These are phyloP conservation scores for Astreopora myriophthalma DNA, from an alignment of 64 coral and sea anemone species.

Conservation along the genomic window DNA sequence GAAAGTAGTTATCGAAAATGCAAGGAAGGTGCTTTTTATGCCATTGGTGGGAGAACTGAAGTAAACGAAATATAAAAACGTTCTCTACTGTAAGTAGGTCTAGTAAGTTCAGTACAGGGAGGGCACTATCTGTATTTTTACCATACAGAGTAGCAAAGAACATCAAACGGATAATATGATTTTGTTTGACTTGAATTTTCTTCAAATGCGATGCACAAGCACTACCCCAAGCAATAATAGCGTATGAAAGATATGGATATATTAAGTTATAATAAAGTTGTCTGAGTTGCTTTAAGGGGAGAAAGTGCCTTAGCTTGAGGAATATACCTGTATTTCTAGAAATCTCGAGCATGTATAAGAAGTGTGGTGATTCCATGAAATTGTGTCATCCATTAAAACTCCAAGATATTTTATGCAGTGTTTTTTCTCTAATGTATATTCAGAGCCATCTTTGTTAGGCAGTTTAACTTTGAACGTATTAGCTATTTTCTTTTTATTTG, in stretches of 20 bases:
- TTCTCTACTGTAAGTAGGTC: slow-evolving; percentile 2
- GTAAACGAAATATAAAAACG: background rate
- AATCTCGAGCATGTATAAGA: slow-evolving; percentile 24
- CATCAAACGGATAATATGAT: background rate
- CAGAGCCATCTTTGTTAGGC: too few species aligned
- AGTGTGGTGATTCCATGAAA: slow-evolving; percentile 32
- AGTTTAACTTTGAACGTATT: too few species aligned
- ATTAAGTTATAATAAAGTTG: slow-evolving; percentile 24
- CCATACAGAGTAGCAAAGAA: background rate
- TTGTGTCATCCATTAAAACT: slow-evolving; percentile 19
- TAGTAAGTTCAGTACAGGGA: background rate
- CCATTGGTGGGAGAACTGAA: background rate
- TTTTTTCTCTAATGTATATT: background rate
- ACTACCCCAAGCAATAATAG: slow-evolving; percentile 26
- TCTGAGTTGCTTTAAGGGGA: slow-evolving; percentile 32
- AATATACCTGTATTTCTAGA: slow-evolving; percentile 64
- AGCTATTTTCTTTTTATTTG: background rate
- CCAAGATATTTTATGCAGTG: slow-evolving; percentile 17
- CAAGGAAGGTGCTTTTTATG: background rate
- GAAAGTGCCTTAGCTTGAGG: slow-evolving; percentile 19
- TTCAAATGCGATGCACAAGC: background rate
- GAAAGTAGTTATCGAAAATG: background rate
- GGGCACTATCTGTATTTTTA: background rate
- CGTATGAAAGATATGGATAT: background rate
- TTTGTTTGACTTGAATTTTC: slow-evolving; percentile 30